A percentile compares a stretch with the other conserved stretches of the same genome.
phyloP scores from a whole-genome alignment of 2,797 vertebrate genomes.

The Eulemur rubriventer region DNA sequence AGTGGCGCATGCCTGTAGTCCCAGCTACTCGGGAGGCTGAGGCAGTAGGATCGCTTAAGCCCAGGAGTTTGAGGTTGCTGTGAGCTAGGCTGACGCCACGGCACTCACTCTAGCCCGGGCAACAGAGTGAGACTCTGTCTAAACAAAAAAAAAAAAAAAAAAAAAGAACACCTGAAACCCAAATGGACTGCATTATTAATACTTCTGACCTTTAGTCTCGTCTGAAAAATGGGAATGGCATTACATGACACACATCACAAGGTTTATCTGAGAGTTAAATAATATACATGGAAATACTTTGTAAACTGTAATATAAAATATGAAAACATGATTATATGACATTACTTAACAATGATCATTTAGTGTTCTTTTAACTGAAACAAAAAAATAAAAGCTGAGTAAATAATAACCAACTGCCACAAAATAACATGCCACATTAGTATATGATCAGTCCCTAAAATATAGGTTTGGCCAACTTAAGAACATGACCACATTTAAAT shows the following conservation, averaged over 20 bases:
- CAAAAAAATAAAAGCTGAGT: constrained; percentile 32
- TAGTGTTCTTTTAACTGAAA: constrained; percentile 41
- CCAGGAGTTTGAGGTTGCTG: too few species aligned
- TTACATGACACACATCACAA: not conserved
- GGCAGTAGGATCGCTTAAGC: too few species aligned
- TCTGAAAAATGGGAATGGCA: not conserved
- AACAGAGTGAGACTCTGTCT: too few species aligned
- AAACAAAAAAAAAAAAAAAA: too few species aligned
- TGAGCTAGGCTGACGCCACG: too few species aligned
- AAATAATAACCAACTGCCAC: constrained; percentile 4
- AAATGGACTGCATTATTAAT: not conserved
- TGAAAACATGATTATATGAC: not conserved
- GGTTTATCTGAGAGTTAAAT: not conserved
- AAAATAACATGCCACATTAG: constrained; percentile 10
- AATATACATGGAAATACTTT: not conserved
- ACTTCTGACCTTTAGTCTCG: not conserved
- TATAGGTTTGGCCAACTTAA: not conserved
- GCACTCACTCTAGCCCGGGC: too few species aligned
- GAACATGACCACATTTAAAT: constrained; percentile 51
- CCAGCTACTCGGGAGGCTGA: too few species aligned
- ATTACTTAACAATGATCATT: not conserved
- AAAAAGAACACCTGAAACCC: too few species aligned
- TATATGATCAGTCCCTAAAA: not conserved
- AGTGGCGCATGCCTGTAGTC: too few species aligned
- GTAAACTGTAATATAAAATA: constrained; percentile 13